Evolutionary conservation across 2,888 invertebrate genomes (phyloP).

Genomic region (Unio delphinus): DNA sequence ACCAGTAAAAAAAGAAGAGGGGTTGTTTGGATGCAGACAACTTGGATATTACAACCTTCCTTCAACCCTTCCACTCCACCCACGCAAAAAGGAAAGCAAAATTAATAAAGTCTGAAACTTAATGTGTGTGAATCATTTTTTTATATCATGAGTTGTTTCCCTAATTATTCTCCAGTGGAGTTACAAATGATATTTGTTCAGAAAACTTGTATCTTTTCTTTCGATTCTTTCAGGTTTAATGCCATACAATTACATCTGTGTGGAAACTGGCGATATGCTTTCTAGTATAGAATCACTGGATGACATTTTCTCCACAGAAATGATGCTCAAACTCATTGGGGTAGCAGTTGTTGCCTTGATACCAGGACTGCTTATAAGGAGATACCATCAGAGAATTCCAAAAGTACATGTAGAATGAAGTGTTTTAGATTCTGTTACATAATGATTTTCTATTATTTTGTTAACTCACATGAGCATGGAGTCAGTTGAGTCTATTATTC

Average conservation of each 20-base stretch:
- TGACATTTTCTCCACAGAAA: conserved; percentile 72
- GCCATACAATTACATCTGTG: conserved; percentile 78
- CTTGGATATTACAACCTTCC: too few relatives aligned
- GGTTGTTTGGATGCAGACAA: too few relatives aligned
- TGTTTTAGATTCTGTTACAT: too few relatives aligned
- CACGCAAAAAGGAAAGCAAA: not conserved
- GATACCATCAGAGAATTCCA: conserved; percentile 1
- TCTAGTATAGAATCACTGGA: conserved; percentile 73
- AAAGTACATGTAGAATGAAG: not conserved
- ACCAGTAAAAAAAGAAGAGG: too few relatives aligned
- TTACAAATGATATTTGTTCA: not conserved
- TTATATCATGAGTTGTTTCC: too few relatives aligned
- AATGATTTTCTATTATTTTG: too few relatives aligned
- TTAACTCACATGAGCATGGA: too few relatives aligned
- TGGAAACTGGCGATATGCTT: conserved; percentile 76
- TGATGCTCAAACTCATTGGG: conserved; percentile 65
- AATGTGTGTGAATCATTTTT: not conserved
- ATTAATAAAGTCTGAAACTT: not conserved
- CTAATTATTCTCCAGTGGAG: not conserved
- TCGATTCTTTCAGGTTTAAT: conserved; percentile 73
- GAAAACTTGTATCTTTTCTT: not conserved
- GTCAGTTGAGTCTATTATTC: too few relatives aligned
- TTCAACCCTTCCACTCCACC: too few relatives aligned
- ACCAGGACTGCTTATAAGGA: conserved; percentile 63
- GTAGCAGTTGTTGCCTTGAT: conserved; percentile 69